Conservation (phyloP, 2,113 vertebrate species). For the Varanus komodoensis region DNA sequence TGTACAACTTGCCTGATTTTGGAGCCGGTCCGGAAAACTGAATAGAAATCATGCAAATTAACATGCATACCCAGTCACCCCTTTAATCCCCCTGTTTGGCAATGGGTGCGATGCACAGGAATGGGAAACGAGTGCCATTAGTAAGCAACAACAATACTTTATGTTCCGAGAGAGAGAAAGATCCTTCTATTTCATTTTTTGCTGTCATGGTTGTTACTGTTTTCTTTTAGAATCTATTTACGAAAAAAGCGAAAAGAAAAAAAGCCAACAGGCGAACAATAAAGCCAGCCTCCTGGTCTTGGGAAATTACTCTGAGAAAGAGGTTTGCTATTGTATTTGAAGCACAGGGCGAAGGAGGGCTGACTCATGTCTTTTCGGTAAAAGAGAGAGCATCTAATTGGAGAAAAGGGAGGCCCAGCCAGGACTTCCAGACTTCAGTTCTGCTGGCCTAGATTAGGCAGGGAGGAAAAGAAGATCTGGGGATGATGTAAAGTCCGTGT, state of each 20-base stretch:
- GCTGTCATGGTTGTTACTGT: background rate
- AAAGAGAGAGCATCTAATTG: background rate
- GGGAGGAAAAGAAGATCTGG: background rate
- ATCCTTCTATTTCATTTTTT: no score
- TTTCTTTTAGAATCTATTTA: background rate
- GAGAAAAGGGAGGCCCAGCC: background rate
- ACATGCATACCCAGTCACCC: background rate
- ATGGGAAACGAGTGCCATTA: background rate
- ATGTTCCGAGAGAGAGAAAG: background rate
- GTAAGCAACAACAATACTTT: background rate
- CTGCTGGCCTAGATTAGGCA: background rate
- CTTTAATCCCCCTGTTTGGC: slow-evolving; percentile 10
- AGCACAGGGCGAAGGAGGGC: background rate
- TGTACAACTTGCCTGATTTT: background rate
- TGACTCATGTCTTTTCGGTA: background rate
- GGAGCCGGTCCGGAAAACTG: background rate
- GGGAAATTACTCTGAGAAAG: slow-evolving; percentile 32
- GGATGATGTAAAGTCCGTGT: fast-evolving
- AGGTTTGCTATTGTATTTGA: background rate
- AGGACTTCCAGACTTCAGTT: background rate
- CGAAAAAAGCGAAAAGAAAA: background rate
- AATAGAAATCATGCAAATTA: slow-evolving; percentile 4
- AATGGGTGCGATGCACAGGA: background rate
- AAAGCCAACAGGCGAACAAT: background rate
- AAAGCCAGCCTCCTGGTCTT: background rate